Evolutionary conservation across 1,140 invertebrate species (phyloP), one percentile per base, ranked within the genome.

Genomic region (Lepidurus arcticus): DNA sequence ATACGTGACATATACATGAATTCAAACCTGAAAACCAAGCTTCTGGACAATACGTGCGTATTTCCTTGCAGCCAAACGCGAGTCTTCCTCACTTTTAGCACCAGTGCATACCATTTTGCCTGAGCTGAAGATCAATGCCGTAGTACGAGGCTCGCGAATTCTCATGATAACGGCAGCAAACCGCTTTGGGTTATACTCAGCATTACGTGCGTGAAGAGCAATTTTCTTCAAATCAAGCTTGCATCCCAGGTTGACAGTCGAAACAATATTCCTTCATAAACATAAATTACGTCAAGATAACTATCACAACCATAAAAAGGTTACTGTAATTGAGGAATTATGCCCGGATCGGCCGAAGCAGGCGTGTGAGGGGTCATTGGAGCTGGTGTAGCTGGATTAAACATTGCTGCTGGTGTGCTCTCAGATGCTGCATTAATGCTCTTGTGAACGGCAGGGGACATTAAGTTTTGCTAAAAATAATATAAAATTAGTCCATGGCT

Each of bases 21-120:
- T 73, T 82, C 88, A 88, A 87, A 96, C 94, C 42, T 91, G 89
- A 89, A 98, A 99, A 78, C 97, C 97, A 42, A 99, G 87, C 86
- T 99, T 99, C 84, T 99, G 98, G 80, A 99, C 97, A 85, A 99
- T 99, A 83, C 98, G 89, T 24, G 98, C 98, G 89, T 99, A 99
- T 87, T 99, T 99, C 83, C 98, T 89, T 3, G 97, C 98, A 76
- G 98, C 98, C 79, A 99, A 86, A 82, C 96, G 88, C 0, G 97
- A 98, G 84, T 97, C 93, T 83, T 98, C 97, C 88, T 99, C 98
- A 89, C 96, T 99, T 88, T 99, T 99, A 0, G 98, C 98, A 24
- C 98, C 98, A 1, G 98, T 99, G 85, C 98, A 99, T 0, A 99
- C 98, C 98, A 99, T 99, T 90, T 99, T 99, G 0, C 98, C 98